Percentiles rank a stretch among this genome's conserved stretches.
phyloP scores from a whole-genome alignment of 2,888 invertebrate species.

The Selenia dentaria region DNA sequence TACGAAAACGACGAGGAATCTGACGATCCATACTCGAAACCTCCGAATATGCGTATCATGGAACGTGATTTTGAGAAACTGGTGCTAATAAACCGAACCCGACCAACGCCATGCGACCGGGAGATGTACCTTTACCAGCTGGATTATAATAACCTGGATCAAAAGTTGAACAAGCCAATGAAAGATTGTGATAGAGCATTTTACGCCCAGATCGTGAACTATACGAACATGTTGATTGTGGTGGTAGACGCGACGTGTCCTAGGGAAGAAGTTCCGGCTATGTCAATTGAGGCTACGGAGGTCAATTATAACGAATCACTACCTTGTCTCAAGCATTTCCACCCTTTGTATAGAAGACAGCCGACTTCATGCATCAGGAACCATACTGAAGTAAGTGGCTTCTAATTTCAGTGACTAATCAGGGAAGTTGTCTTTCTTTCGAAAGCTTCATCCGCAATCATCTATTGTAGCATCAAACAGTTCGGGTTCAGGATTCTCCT shows the following conservation, averaged over 20 bases:
- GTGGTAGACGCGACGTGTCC: conserved; percentile 89
- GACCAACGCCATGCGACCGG: conserved; percentile 94
- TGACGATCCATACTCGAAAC: conserved; percentile 57
- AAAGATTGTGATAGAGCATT: conserved; percentile 85
- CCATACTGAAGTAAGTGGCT: conserved; percentile 88
- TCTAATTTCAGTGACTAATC: not conserved
- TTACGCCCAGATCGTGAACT: conserved; percentile 89
- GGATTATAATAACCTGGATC: conserved; percentile 74
- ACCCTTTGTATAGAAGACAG: conserved; percentile 86
- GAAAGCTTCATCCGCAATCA: too few species aligned
- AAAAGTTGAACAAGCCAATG: conserved; percentile 73
- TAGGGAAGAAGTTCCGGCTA: conserved; percentile 69
- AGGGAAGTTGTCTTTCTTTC: too few species aligned
- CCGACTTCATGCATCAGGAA: conserved; percentile 91
- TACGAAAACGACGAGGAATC: conserved; percentile 81
- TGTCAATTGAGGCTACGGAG: conserved; percentile 70
- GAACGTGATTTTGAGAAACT: conserved; percentile 86
- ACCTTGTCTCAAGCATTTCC: conserved; percentile 84
- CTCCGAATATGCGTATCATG: conserved; percentile 65
- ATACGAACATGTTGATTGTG: conserved; percentile 91
- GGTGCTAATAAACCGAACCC: conserved; percentile 89
- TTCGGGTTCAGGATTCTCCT: too few species aligned
- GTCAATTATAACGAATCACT: conserved; percentile 85
- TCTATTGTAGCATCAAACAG: too few species aligned
- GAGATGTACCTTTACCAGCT: conserved; percentile 86